These are phyloP conservation scores for Eubasilissa regina DNA, from an alignment of 1,140 invertebrate genomes.

Conservation along the genomic window DNA sequence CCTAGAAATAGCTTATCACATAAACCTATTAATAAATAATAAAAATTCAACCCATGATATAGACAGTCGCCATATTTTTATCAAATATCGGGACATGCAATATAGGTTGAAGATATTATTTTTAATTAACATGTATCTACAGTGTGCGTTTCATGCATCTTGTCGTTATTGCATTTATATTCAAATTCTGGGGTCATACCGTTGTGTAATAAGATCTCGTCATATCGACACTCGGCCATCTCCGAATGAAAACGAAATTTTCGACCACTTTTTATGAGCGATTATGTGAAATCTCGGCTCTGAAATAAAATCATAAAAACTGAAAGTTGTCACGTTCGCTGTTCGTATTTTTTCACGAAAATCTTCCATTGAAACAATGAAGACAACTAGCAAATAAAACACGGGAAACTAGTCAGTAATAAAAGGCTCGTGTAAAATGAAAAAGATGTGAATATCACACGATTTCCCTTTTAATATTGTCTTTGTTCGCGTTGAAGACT, in stretches of 20 bases:
- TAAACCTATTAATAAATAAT: too few species aligned
- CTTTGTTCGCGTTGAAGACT: slow-evolving; percentile 36
- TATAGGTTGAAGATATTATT: too few species aligned
- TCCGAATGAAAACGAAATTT: not conserved
- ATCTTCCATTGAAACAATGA: slow-evolving; percentile 37
- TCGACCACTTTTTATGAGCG: not conserved
- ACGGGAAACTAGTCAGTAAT: slow-evolving; percentile 29
- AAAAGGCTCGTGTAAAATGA: slow-evolving; percentile 34
- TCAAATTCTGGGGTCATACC: not conserved
- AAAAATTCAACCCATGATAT: too few species aligned
- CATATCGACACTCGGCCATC: not conserved
- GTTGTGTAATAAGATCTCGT: not conserved
- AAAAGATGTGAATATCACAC: slow-evolving; percentile 56
- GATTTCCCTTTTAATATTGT: slow-evolving; percentile 59
- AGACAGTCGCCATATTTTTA: too few species aligned
- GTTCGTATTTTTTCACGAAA: slow-evolving; percentile 1
- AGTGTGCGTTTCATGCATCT: not conserved
- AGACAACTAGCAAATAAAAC: slow-evolving; percentile 43
- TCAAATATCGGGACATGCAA: too few species aligned
- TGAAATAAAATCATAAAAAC: slow-evolving; percentile 24
- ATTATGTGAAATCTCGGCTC: slow-evolving; percentile 1
- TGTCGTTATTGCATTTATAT: not conserved
- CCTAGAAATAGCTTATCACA: too few species aligned
- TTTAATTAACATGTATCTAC: too few species aligned
- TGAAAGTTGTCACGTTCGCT: slow-evolving; percentile 21